Base-by-base conservation (phyloP, 2,888 invertebrate genomes). In the Graphium colonna region DNA sequence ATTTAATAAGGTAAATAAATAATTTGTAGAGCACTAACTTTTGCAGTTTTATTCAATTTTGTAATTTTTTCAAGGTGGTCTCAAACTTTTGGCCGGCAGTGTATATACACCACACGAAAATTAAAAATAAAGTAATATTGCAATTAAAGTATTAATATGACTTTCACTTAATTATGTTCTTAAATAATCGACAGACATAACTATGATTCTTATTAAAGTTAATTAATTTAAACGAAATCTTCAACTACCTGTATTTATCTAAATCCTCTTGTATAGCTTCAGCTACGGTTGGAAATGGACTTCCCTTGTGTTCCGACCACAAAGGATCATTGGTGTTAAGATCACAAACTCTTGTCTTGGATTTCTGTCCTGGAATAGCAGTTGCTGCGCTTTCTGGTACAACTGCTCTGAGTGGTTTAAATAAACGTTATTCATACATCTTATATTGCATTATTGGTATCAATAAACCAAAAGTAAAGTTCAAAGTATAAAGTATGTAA, bases 211-310 rank as follows among this genome's bases (percentile, higher is more conserved):
- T n/a, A n/a, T n/a, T n/a, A n/a, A n/a, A n/a, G n/a, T n/a, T n/a
- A n/a, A n/a, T n/a, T n/a, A n/a, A n/a, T n/a, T n/a, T n/a, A n/a
- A n/a, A n/a, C n/a, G n/a, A n/a, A n/a, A n/a, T n/a, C n/a, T n/a
- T n/a, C n/a, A n/a, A n/a, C n/a, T 69, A 90, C 77, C 95, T 93
- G 79, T 99, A 99, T 59, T 96, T 95, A 78, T 99, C 99, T 55
- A 99, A 84, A 82, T 98, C 98, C 82, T 98, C 98, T 76, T 99
- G 99, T 61, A 99, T 98, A 3, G 99, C 97, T 82, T 99, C 99
- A 1, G 99, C 99, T 0, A 99, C 99, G 1, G 93, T 94, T 0
- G 97, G 97, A 74, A 97, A 97, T 0, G 97, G 97, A 60, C 96
- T 96, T 17, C 98, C 98, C 82, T 98, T 99, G 73, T 99, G 97